Conservation (phyloP, 2,797 vertebrate species). For the Microchirus variegatus region DNA sequence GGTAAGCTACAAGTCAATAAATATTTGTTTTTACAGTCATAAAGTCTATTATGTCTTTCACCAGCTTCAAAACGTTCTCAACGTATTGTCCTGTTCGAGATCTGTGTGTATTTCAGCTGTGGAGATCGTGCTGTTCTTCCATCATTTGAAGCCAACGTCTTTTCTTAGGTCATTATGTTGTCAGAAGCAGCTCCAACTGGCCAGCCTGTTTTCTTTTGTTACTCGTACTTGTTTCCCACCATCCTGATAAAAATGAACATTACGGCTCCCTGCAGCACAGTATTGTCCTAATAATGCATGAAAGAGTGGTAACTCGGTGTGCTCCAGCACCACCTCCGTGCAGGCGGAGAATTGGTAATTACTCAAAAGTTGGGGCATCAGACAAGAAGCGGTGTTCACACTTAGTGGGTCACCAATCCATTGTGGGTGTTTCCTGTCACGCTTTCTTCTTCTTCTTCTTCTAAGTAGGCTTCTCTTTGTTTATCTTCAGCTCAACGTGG, state of each 20-base stretch:
- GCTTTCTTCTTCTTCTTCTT: not conserved
- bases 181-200: too few relatives aligned
- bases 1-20: conserved; percentile 71
- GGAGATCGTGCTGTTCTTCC: not conserved
- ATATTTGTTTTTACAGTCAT: not conserved
- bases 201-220: not conserved
- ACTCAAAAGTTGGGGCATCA: not conserved
- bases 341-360: not conserved
- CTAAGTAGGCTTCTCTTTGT: not conserved
- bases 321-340: not conserved
- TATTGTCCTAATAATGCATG: conserved; percentile 1
- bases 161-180: not conserved
- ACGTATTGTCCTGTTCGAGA: not conserved
- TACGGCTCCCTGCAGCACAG: not conserved
- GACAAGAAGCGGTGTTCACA: too few relatives aligned
- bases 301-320: not conserved
- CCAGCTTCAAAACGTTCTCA: too few relatives aligned
- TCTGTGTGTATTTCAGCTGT: not conserved
- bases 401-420: too few relatives aligned
- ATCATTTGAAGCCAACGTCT: not conserved
- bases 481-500: conserved; percentile 90
- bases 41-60: not conserved
- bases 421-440: too few relatives aligned
- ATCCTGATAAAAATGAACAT: not conserved
- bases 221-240: not conserved